phyloP scores from a whole-genome alignment of 2,888 invertebrate genomes.

The Scaptomyza flava region DNA sequence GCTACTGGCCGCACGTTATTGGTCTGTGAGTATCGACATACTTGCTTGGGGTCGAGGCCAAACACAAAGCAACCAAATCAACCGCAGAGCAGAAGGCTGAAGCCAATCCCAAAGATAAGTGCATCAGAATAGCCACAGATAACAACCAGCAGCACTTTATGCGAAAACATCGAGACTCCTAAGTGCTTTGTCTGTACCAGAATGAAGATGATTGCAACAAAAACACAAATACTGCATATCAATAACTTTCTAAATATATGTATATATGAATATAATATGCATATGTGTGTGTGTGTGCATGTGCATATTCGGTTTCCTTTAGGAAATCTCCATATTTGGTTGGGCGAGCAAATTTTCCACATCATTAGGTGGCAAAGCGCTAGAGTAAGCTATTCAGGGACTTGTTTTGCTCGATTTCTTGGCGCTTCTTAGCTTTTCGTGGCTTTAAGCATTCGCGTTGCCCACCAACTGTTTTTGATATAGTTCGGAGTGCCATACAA shows the following conservation, averaged over 20 bases:
- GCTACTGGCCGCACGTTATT: conserved; percentile 56
- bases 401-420: conserved; percentile 41
- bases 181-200: conserved; percentile 26
- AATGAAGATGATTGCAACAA: conserved; percentile 50
- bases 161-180: conserved; percentile 37
- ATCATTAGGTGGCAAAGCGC: conserved; percentile 74
- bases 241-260: conserved; percentile 48
- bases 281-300: background rate
- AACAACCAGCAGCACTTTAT: conserved; percentile 28
- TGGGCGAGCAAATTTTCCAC: conserved; percentile 75
- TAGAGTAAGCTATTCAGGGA: conserved; percentile 67
- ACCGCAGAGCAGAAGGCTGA: conserved; percentile 30
- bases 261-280: background rate
- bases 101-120: conserved; percentile 9
- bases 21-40: conserved; percentile 42
- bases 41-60: conserved; percentile 9
- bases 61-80: conserved; percentile 50
- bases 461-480: conserved; percentile 42
- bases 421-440: conserved; percentile 17
- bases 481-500: conserved; percentile 53
- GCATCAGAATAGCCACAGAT: conserved; percentile 2
- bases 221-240: conserved; percentile 68
- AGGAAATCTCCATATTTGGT: conserved; percentile 22
- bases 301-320: conserved; percentile 2
- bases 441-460: conserved; percentile 26